Evolutionary conservation across 2,888 invertebrate species (phyloP), one percentile per base, ranked within the genome.

Genomic region (Colostygia pectinataria): DNA sequence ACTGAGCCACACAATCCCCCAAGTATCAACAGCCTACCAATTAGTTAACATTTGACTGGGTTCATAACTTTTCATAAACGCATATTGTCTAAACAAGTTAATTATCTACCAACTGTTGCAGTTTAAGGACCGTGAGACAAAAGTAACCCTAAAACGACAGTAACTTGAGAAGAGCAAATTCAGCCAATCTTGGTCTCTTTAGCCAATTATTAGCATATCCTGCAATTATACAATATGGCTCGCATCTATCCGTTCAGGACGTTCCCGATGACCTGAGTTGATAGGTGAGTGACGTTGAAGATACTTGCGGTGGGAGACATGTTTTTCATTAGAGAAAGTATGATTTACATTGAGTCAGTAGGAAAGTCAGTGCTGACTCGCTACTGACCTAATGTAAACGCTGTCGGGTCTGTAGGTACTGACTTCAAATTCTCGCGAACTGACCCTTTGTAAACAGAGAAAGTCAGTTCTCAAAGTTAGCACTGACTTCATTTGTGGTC

Each of bases 171-270:
- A 49, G 56, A 61, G 65, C 61, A 57, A 69, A 68, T 78, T 70
- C 60, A 78, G 70, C 66, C 76, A 79, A 77, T 77, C 74, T 69
- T 68, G 64, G 62, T 65, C 61, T 74, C 63, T 74, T 84, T 70
- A 83, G 80, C 67, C 87, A 84, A 85, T 87, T 86, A 86, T 86
- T 85, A 83, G 77, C 83, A 83, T 84, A 83, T 87, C 87, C 87
- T 83, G 84, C 62, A 61, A 69, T 83, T 77, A 74, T 67, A 63
- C 33, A 27, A 41, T 31, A 12, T 12, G 39, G 62, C 77, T 76
- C 69, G 77, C 71, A 75, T 74, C 66, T 61, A 59, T 39, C 14
- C 44, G 56, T 44, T 28, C 45, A 57, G 59, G 54, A 59, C 51
- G 55, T 51, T 45, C 20, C 28, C 29, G 10, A 34, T 28, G 23